Base-by-base conservation (phyloP, 2,113 vertebrate species). In the Onychostoma macrolepis region DNA sequence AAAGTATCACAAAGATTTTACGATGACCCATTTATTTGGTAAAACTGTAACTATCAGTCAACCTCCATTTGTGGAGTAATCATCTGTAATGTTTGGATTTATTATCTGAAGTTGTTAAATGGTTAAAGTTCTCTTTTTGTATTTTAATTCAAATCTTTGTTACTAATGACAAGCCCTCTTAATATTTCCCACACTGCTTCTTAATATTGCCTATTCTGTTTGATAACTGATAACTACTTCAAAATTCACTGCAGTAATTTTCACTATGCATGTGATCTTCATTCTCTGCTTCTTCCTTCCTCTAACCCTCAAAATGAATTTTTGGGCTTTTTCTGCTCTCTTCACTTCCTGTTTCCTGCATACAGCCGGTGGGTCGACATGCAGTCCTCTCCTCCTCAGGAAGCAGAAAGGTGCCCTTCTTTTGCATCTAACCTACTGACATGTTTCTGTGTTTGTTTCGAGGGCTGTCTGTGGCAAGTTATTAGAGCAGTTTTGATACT, bases 341-440 rank as follows among this genome's bases (percentile, higher is more conserved):
- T 95, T 96, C 94, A 93, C 92, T 93, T 96, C 92, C 95, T 93
- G 89, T 95, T 96, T 96, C 96, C 94, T 87, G 93, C 94, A 94
- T 95, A 89, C 96, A 98, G 97, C 96, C 85, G 97, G 97, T 95
- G 97, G 97, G 93, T 97, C 97, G 94, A 96, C 97, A 90, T 97
- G 96, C 97, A 99, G 98, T 94, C 98, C 98, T 93, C 96, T 97
- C 90, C 92, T 99, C 92, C 94, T 96, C 85, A 97, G 97, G 95
- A 99, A 98, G 91, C 97, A 95, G 94, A 99, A 97, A 99, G 98
- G 98, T 99, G 65, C 69, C 43, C 33, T 76, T 90, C 48, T 86
- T 43, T 21, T 7, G 41, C 41, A 17, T 48, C 58, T 65, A 33
- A 72, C 24, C 48, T 33, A 79, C 76, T 77, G 6, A 48, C 48